Percentiles rank a stretch among this genome's conserved stretches.
phyloP scores from a whole-genome alignment of 2,113 vertebrate genomes.

The Sander lucioperca region DNA sequence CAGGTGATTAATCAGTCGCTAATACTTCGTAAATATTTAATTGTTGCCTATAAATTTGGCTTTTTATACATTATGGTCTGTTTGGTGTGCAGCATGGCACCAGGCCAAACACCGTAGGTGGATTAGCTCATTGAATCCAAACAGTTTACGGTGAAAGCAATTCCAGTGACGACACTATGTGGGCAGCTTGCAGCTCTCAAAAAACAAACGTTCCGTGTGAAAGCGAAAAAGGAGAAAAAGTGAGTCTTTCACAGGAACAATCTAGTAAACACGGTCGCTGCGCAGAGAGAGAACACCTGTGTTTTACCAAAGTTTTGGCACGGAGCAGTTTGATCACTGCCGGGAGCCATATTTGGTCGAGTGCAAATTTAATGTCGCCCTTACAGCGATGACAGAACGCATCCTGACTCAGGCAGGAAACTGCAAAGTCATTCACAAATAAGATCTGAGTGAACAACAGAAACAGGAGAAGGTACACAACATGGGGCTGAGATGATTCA shows the following conservation, averaged over 20 bases:
- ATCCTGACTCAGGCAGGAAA: constrained; percentile 66
- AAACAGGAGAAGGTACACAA: constrained; percentile 46
- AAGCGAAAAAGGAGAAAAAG: constrained; percentile 67
- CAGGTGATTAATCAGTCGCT: constrained; percentile 69
- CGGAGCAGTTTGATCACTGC: constrained; percentile 28
- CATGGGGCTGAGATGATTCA: constrained; percentile 56
- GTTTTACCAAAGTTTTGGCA: constrained; percentile 70
- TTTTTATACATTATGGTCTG: constrained; percentile 55
- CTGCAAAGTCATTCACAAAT: constrained; percentile 64
- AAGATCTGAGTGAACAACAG: constrained; percentile 46
- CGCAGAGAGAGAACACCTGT: constrained; percentile 81
- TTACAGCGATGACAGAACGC: constrained; percentile 42
- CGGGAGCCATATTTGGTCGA: constrained; percentile 71
- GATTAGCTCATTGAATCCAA: constrained; percentile 86
- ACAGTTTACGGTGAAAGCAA: constrained; percentile 84
- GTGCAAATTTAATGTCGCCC: constrained; percentile 37
- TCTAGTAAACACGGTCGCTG: constrained; percentile 74
- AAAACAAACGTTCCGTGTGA: constrained; percentile 76
- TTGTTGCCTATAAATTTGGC: constrained; percentile 48
- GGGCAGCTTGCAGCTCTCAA: constrained; percentile 83
- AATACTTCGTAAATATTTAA: constrained; percentile 79
- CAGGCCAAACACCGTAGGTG: constrained; percentile 76
- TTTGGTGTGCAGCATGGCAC: constrained; percentile 67
- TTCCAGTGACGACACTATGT: constrained; percentile 80
- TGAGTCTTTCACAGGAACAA: constrained; percentile 74